Evolutionary conservation across 2,888 invertebrate species (phyloP), one percentile per base, ranked within the genome.

Genomic region (Galerucella nymphaeae): DNA sequence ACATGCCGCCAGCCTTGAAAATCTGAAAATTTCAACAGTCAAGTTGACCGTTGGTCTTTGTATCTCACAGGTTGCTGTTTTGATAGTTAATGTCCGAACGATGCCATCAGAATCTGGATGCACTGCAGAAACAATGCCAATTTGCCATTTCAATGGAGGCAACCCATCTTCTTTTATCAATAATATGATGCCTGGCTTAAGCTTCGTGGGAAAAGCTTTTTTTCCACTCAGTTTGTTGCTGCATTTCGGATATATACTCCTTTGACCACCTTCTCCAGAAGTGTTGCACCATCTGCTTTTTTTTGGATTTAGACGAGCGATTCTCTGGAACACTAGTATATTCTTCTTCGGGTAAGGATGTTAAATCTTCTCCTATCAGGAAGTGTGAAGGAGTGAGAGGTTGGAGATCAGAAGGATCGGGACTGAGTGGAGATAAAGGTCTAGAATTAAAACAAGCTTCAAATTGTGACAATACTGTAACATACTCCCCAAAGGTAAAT

Each of bases 321-420:
- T 23, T 23, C 23, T 23, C 23, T 23, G 23, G 23, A 23, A 23
- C 23, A 23, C 23, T 23, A 23, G 23, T 23, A 3, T 23, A 23
- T 23, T 23, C 23, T 23, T 23, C 23, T 23, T 23, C 23, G 2
- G 23, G 23, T 3, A 23, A 23, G 23, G 23, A 23, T 23, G 23
- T 23, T 23, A 62, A 53, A 66, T 45, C 11, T 48, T 58, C 58
- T 58, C 79, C 78, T 63, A 81, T 77, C 2, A 82, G 73, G 66
- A 83, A 81, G 66, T 81, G 81, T 13, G 71, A 75, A 1, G 81
- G 79, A 4, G 80, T 82, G 2, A 82, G 68, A 2, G 76, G 67
- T 14, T 63, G 30, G 30, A 6, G 30, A 30, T 30, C 30, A 30
- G 66, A 13, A 58, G 58, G 14, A 59, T 67, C 20, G 58, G 14